Evolutionary conservation across 2,888 invertebrate species (phyloP).

Genomic region (Desoria tigrina): DNA sequence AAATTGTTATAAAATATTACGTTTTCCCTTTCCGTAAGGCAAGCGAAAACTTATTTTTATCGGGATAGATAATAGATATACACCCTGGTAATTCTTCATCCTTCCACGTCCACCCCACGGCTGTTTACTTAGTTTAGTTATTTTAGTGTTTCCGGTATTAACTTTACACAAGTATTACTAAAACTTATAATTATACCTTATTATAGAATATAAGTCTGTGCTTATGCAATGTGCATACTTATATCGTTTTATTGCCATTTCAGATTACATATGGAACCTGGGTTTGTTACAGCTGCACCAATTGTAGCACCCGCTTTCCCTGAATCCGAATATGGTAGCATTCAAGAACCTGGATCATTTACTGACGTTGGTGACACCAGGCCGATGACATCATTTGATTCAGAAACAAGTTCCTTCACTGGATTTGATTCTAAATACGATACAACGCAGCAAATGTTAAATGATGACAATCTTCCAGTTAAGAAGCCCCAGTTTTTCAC

Average conservation of each 20-base stretch:
- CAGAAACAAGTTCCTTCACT: constrained; percentile 21
- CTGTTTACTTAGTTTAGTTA: too few relatives aligned
- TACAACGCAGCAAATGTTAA: constrained; percentile 53
- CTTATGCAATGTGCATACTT: too few relatives aligned
- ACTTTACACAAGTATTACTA: constrained; percentile 16
- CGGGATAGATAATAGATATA: too few relatives aligned
- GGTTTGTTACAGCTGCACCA: constrained; percentile 39
- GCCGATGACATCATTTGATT: constrained; percentile 41
- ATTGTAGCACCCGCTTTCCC: constrained; percentile 28
- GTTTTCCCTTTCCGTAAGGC: too few relatives aligned
- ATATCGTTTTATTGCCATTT: constrained; percentile 18
- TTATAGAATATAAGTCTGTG: constrained; percentile 4
- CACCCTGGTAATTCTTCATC: too few relatives aligned
- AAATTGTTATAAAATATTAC: too few relatives aligned
- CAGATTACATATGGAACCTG: constrained; percentile 47
- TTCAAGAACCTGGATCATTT: constrained; percentile 13
- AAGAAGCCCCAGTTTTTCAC: constrained; percentile 58
- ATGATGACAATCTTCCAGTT: constrained; percentile 59
- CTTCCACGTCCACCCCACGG: too few relatives aligned
- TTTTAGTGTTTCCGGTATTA: too few relatives aligned
- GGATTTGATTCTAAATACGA: constrained; percentile 32
- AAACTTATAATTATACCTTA: background rate
- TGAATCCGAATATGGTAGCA: constrained; percentile 19
- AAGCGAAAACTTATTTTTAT: too few relatives aligned
- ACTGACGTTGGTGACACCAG: constrained; percentile 45